Evolutionary conservation across 2,797 vertebrate species (phyloP).

Genomic region (Pangasius macronema): DNA sequence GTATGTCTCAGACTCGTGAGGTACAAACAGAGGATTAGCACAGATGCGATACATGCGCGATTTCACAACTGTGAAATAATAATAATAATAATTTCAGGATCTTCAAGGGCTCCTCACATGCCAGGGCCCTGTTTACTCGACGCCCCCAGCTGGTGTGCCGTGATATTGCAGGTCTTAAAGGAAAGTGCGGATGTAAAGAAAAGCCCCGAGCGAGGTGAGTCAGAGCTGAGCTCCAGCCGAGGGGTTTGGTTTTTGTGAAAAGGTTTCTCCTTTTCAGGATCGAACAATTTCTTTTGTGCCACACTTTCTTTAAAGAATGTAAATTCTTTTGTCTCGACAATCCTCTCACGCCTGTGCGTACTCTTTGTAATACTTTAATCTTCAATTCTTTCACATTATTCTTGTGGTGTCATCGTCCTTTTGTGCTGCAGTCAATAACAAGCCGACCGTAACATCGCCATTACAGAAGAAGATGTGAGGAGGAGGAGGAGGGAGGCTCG

Average conservation of each 20-base stretch:
- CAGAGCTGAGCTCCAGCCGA: not conserved
- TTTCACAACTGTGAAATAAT: too few species aligned
- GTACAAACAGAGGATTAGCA: too few species aligned
- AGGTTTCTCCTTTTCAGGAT: not conserved
- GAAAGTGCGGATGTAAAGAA: not conserved
- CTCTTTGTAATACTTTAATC: not conserved
- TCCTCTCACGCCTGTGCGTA: not conserved
- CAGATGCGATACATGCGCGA: too few species aligned
- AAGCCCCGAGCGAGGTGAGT: not conserved
- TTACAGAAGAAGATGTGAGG: not conserved
- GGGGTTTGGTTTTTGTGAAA: not conserved
- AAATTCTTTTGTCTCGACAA: not conserved
- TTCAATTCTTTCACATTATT: not conserved
- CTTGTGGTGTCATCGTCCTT: not conserved
- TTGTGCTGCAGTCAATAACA: constrained; percentile 5
- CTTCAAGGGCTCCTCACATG: too few species aligned
- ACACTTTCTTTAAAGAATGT: not conserved
- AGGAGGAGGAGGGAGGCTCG: not conserved
- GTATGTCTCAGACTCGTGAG: too few species aligned
- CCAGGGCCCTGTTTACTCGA: too few species aligned
- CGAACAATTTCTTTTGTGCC: not conserved
- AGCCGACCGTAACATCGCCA: not conserved
- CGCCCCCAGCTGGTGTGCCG: not conserved
- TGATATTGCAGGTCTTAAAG: not conserved
- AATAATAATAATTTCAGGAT: too few species aligned